Evolutionary conservation across 2,797 vertebrate genomes (phyloP).

Genomic region (Calcarius lapponicus): DNA sequence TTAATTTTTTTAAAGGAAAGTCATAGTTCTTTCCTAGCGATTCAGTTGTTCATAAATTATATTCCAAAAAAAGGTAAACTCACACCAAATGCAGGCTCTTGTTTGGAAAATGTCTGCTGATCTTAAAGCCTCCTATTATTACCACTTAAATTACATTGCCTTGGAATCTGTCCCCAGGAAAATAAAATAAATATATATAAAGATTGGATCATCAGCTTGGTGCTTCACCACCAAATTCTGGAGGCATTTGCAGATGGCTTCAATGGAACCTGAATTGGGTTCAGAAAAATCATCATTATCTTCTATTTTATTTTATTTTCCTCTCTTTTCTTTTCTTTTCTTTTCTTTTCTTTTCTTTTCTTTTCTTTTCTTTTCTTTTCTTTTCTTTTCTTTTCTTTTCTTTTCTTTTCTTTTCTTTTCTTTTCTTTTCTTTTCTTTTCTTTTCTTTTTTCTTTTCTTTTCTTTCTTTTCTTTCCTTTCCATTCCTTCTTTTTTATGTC

Average conservation of each 20-base stretch:
- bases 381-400: too few species aligned
- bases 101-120: constrained; percentile 3
- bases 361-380: too few species aligned
- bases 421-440: too few species aligned
- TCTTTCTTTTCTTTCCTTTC: too few species aligned
- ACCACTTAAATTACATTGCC: not conserved
- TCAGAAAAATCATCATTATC: not conserved
- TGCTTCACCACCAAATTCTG: not conserved
- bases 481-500: not conserved
- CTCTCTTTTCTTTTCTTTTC: too few species aligned
- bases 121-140: constrained; percentile 26
- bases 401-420: fast-evolving
- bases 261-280: not conserved
- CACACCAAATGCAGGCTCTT: not conserved
- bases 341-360: not conserved
- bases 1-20: not conserved
- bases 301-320: not conserved
- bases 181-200: constrained; percentile 30
- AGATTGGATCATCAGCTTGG: not conserved
- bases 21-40: not conserved
- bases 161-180: constrained; percentile 8
- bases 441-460: not conserved
- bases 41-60: constrained; percentile 7
- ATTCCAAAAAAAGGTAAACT: not conserved
- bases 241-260: not conserved